Percentiles rank a stretch among this genome's conserved stretches.
Conservation (phyloP, 2,113 vertebrate species). For the Martes martes region DNA sequence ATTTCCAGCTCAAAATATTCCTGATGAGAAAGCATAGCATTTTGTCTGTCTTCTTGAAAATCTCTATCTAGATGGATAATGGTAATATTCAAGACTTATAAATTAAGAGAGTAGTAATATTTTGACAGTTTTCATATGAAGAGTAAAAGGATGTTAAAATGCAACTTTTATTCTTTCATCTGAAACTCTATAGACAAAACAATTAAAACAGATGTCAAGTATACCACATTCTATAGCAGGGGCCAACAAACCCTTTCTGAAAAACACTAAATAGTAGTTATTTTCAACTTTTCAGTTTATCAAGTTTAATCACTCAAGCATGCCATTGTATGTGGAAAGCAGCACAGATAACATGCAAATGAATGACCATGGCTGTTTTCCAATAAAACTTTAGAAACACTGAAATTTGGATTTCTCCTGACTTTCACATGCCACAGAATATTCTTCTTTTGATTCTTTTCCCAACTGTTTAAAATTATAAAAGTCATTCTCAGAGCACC, state of each 20-base stretch:
- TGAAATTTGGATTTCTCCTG: background rate
- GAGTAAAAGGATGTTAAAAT: background rate
- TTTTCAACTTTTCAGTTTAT: background rate
- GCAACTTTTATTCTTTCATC: background rate
- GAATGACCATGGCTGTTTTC: fast-evolving
- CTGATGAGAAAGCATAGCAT: background rate
- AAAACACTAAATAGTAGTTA: background rate
- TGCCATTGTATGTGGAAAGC: background rate
- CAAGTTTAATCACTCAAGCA: background rate
- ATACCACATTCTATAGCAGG: background rate
- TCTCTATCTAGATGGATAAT: background rate
- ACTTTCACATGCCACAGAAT: background rate
- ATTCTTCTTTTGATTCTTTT: background rate
- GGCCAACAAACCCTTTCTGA: background rate
- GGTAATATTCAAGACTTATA: background rate
- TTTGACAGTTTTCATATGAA: background rate
- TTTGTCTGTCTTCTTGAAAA: background rate
- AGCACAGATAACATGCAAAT: background rate
- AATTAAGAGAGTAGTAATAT: background rate
- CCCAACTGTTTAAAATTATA: background rate
- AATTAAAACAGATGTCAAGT: background rate
- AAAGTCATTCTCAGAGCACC: background rate
- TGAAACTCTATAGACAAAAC: background rate
- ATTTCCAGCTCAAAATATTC: background rate
- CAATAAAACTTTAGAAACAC: background rate